A percentile compares a stretch with the other conserved stretches of the same genome.
These are phyloP conservation scores for Leptopilina syphax DNA, from an alignment of 2,888 invertebrate genomes.

Conservation along the genomic window DNA sequence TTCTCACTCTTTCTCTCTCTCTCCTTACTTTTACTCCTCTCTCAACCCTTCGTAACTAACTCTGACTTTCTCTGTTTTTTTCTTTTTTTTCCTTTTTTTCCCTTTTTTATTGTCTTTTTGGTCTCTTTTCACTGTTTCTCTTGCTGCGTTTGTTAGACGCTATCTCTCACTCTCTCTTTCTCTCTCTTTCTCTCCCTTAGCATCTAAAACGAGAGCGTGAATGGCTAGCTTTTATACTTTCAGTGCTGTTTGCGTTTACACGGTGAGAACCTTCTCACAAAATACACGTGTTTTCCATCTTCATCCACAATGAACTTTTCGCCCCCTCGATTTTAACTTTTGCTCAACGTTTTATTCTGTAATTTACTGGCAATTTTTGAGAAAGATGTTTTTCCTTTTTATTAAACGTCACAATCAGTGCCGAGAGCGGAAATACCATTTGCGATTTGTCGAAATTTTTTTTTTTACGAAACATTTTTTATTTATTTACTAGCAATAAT, in stretches of 20 bases:
- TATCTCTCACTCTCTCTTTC: background rate
- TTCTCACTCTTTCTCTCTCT: slow-evolving; percentile 2
- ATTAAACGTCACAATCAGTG: background rate
- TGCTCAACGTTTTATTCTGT: background rate
- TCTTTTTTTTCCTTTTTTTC: background rate
- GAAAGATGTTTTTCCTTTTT: background rate
- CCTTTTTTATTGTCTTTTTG: no score
- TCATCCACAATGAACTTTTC: background rate
- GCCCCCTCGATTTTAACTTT: background rate
- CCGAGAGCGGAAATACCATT: no score
- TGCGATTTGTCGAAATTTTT: no score
- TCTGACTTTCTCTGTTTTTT: background rate
- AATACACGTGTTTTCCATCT: slow-evolving; percentile 24
- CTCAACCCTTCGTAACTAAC: background rate
- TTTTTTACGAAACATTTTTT: no score
- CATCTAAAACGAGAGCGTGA: background rate
- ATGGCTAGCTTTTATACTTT: slow-evolving; percentile 13
- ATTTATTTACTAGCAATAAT: no score
- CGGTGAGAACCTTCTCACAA: slow-evolving; percentile 9
- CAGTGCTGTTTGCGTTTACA: background rate
- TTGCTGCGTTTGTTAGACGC: background rate
- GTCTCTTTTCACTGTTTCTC: background rate
- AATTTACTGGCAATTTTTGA: background rate
- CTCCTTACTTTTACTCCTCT: background rate
- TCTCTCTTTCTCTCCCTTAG: background rate